Evolutionary conservation across 92 coral and sea anemone genomes (phyloP).

Genomic region (Chrysogorgia sp.): DNA sequence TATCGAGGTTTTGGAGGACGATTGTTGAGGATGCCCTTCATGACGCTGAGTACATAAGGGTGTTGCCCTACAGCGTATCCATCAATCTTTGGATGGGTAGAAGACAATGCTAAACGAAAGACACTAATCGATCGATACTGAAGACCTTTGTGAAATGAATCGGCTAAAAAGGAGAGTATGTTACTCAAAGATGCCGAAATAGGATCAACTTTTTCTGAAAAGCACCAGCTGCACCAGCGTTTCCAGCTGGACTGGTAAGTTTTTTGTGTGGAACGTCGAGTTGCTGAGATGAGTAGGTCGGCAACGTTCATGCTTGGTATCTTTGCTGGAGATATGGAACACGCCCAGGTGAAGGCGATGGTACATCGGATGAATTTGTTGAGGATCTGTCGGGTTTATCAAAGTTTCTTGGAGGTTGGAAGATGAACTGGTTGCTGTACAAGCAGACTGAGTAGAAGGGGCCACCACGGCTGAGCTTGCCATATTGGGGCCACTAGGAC

Average conservation of each 20-base stretch:
- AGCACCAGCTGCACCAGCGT: constrained; percentile 14
- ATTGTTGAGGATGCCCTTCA: constrained; percentile 43
- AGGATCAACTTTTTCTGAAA: constrained; percentile 42
- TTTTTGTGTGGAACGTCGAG: not conserved
- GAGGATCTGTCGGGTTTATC: not conserved
- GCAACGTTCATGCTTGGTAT: too few species aligned
- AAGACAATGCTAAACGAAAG: constrained; percentile 14
- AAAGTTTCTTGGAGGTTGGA: not conserved
- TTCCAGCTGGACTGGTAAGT: not conserved
- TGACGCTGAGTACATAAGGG: constrained; percentile 2
- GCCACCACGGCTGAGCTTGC: too few species aligned
- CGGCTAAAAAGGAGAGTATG: constrained; percentile 15
- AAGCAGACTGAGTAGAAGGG: not conserved
- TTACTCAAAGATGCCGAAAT: constrained; percentile 50
- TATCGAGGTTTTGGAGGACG: constrained; percentile 55
- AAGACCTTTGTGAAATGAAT: constrained; percentile 29
- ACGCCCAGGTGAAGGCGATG: too few species aligned
- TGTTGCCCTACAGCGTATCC: constrained; percentile 20
- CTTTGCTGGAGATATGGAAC: too few species aligned
- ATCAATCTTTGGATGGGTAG: constrained; percentile 28
- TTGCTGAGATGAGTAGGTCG: too few species aligned
- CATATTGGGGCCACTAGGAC: too few species aligned
- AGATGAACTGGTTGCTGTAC: constrained; percentile 9
- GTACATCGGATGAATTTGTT: not conserved
- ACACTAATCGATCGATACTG: constrained; percentile 40